phyloP scores from a whole-genome alignment of 2,888 invertebrate genomes.

The Yponomeuta plumbellus region DNA sequence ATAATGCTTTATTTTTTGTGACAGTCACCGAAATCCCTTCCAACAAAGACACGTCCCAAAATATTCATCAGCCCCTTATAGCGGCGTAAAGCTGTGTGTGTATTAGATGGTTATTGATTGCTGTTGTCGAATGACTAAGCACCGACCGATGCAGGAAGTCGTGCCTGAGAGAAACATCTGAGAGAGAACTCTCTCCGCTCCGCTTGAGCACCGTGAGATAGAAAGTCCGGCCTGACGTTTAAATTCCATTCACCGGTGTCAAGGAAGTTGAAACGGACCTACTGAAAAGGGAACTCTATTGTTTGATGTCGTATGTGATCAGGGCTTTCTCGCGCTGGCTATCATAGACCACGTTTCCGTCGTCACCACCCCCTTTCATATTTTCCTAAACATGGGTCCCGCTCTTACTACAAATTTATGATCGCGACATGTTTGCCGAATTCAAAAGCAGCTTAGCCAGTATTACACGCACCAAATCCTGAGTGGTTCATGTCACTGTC shows the following conservation, averaged over 20 bases:
- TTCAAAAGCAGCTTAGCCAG: neutral
- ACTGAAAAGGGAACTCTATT: neutral
- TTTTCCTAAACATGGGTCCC: neutral
- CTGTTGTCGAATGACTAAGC: neutral
- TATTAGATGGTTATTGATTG: too few relatives aligned
- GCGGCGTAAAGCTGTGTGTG: too few relatives aligned
- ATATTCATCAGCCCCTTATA: too few relatives aligned
- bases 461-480: neutral
- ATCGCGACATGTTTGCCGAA: constrained; percentile 30
- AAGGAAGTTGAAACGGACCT: neutral
- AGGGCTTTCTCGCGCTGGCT: neutral
- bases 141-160: neutral
- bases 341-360: neutral
- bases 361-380: constrained; percentile 1
- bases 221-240: neutral
- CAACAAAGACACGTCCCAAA: neutral
- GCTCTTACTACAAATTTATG: constrained; percentile 32
- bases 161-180: neutral
- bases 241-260: neutral
- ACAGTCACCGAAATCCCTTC: neutral
- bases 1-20: neutral
- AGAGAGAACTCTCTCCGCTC: neutral
- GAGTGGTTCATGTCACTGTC: too few relatives aligned
- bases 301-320: neutral
- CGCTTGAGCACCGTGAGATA: neutral